Percentiles rank a stretch among this genome's conserved stretches.
phyloP scores from a whole-genome alignment of 1,140 invertebrate species.

The Lycorma delicatula region DNA sequence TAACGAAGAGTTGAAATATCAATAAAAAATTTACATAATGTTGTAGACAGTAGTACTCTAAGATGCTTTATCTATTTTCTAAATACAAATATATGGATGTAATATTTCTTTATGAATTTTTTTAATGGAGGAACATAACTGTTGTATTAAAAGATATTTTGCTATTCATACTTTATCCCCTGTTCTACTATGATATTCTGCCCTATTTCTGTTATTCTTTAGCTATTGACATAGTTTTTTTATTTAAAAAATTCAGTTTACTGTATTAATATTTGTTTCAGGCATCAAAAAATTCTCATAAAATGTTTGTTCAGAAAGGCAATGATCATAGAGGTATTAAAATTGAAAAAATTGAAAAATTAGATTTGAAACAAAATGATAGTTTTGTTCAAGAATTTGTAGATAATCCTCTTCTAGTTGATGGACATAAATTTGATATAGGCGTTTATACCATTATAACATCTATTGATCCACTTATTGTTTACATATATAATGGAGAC shows the following conservation, averaged over 20 bases:
- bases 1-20: too few species aligned
- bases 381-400: slow-evolving; percentile 89
- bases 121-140: too few species aligned
- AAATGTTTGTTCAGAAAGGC: slow-evolving; percentile 83
- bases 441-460: slow-evolving; percentile 91
- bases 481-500: slow-evolving; percentile 86
- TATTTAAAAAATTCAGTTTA: not conserved
- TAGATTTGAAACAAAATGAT: slow-evolving; percentile 62
- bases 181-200: too few species aligned
- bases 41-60: too few species aligned
- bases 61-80: too few species aligned
- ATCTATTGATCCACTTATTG: slow-evolving; percentile 79
- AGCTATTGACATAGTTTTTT: too few species aligned
- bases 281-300: slow-evolving; percentile 53
- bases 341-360: slow-evolving; percentile 57
- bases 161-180: too few species aligned
- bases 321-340: slow-evolving; percentile 85
- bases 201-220: too few species aligned
- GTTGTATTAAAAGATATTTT: too few species aligned
- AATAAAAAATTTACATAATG: too few species aligned
- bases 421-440: slow-evolving; percentile 92
- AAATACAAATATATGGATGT: too few species aligned
- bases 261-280: slow-evolving; percentile 27
- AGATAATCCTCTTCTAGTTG: slow-evolving; percentile 69
- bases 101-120: too few species aligned